These are phyloP conservation scores for Platorchestia sp. DNA, from an alignment of 1,140 invertebrate species.

Conservation along the genomic window DNA sequence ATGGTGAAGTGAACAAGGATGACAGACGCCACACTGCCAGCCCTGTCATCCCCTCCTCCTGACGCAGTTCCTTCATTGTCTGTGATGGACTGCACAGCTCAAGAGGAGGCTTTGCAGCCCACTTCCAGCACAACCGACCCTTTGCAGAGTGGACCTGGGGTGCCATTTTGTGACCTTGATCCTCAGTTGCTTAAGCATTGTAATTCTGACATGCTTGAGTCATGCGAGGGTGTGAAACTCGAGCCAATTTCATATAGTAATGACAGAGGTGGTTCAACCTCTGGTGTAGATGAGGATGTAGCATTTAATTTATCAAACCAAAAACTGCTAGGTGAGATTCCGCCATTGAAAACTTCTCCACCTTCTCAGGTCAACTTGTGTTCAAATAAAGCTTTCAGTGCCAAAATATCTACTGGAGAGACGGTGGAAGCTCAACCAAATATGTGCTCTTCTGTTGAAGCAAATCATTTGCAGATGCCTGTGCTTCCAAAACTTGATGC, in stretches of 20 bases:
- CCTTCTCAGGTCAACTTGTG: background rate
- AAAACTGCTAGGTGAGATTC: background rate
- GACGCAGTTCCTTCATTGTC: background rate
- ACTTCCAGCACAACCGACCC: background rate
- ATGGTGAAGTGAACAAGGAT: background rate
- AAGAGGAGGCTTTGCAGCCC: background rate
- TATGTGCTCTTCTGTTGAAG: constrained; percentile 14
- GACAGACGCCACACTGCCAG: background rate
- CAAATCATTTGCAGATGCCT: background rate
- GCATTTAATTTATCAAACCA: constrained; percentile 10
- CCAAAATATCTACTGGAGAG: background rate
- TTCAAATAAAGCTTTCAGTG: constrained; percentile 8
- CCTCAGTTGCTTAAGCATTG: background rate
- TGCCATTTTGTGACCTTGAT: background rate
- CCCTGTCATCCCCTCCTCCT: background rate
- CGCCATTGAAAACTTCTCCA: background rate
- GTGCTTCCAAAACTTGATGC: constrained; percentile 13
- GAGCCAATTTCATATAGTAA: background rate
- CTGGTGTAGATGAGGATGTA: background rate
- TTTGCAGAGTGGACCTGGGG: background rate
- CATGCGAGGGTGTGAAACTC: background rate
- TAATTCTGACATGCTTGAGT: constrained; percentile 9
- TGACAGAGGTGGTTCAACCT: background rate
- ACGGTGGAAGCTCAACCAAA: background rate
- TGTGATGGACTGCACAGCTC: background rate